Evolutionary conservation across 2,888 invertebrate genomes (phyloP).

Genomic region (Tachina grossa): DNA sequence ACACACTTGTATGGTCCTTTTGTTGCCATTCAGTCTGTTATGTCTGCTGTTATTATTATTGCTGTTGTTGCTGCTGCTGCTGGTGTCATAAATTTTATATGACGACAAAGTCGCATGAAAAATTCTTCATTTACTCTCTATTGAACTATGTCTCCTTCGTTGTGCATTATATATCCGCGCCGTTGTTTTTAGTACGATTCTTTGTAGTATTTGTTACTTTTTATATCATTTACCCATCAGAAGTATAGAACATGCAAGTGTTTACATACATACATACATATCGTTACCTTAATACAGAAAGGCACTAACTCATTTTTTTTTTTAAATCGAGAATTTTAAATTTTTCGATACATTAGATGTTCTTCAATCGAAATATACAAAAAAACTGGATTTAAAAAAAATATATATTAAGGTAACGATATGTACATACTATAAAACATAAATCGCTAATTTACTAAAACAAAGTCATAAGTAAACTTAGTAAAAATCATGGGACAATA

Average conservation of each 20-base stretch:
- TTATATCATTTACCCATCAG: not conserved
- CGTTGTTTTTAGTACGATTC: slow-evolving; percentile 17
- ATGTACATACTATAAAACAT: not conserved
- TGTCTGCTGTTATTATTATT: slow-evolving; percentile 57
- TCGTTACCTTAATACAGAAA: no score
- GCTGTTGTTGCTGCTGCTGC: slow-evolving; percentile 26
- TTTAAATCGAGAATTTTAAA: no score
- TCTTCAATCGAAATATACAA: no score
- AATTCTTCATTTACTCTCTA: slow-evolving; percentile 69
- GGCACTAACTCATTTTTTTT: no score
- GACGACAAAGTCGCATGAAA: slow-evolving; percentile 71
- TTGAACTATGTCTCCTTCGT: slow-evolving; percentile 58
- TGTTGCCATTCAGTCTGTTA: slow-evolving; percentile 65
- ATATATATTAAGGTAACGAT: no score
- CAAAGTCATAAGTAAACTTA: no score
- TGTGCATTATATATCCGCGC: not conserved
- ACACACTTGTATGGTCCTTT: slow-evolving; percentile 66
- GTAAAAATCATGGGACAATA: no score
- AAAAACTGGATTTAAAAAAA: no score
- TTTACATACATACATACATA: no score
- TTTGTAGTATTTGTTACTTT: not conserved
- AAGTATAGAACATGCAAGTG: not conserved
- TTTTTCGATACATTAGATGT: no score
- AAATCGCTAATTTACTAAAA: no score
- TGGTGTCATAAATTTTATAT: slow-evolving; percentile 67